Percentiles rank a stretch among this genome's conserved stretches.
Conservation (phyloP, 1,140 invertebrate species). For the Gryon sp. region DNA sequence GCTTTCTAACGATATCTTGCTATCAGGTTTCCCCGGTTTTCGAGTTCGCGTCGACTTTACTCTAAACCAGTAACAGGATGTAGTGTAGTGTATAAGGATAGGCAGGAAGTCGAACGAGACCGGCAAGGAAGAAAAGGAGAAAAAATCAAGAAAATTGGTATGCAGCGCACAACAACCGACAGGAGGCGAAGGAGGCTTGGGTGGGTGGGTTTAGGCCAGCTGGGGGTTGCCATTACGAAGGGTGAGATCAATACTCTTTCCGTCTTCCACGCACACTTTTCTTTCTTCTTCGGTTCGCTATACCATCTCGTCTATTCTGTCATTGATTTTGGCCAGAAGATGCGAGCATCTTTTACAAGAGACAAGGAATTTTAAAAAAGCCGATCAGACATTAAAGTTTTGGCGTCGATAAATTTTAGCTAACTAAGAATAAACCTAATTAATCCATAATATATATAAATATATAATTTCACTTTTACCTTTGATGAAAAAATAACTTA, state of each 20-base stretch:
- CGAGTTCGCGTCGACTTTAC: slow-evolving; percentile 57
- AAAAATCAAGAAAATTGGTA: slow-evolving; percentile 80
- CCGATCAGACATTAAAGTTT: slow-evolving; percentile 15
- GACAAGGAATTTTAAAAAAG: slow-evolving; percentile 26
- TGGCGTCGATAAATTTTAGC: too few relatives aligned
- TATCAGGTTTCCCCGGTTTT: slow-evolving; percentile 64
- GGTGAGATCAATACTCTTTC: slow-evolving; percentile 79
- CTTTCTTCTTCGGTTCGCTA: slow-evolving; percentile 59
- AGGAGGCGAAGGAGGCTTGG: slow-evolving; percentile 69
- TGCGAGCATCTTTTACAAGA: slow-evolving; percentile 26
- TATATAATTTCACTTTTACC: too few relatives aligned
- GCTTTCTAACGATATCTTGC: slow-evolving; percentile 64
- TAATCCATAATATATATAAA: too few relatives aligned
- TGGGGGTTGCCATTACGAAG: slow-evolving; percentile 71
- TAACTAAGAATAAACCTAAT: too few relatives aligned
- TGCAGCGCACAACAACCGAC: slow-evolving; percentile 78
- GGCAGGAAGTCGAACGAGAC: slow-evolving; percentile 66
- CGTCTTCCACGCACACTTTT: slow-evolving; percentile 70
- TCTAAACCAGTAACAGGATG: slow-evolving; percentile 62
- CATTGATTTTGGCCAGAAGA: slow-evolving; percentile 54
- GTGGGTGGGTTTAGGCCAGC: slow-evolving; percentile 73
- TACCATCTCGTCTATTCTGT: slow-evolving; percentile 53
- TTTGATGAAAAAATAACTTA: too few relatives aligned
- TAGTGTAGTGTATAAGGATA: slow-evolving; percentile 66
- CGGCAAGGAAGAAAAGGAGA: slow-evolving; percentile 54